A percentile compares a stretch with the other conserved stretches of the same genome.
These are phyloP conservation scores for Perdix hodgsoniae DNA, from an alignment of 2,797 vertebrate species.

Conservation along the genomic window DNA sequence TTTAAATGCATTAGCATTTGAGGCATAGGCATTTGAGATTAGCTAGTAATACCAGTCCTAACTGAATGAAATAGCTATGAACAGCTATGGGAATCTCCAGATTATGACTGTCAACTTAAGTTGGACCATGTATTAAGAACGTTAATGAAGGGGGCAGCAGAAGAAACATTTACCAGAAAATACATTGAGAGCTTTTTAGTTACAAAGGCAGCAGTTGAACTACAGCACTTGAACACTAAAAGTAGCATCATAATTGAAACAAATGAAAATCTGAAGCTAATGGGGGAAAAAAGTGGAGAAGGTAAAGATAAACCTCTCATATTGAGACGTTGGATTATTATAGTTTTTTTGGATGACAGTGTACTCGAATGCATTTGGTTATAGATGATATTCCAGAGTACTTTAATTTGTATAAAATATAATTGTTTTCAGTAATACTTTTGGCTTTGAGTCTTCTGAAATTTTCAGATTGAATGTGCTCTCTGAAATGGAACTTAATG, in stretches of 20 bases:
- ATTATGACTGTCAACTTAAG: neutral
- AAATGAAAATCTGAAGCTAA: neutral
- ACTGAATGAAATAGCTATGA: neutral
- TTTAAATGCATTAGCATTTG: no score
- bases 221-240: neutral
- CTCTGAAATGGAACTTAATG: neutral
- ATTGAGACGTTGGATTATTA: neutral
- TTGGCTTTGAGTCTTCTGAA: neutral
- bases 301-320: neutral
- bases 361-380: neutral
- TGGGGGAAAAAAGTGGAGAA: neutral
- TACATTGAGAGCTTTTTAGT: neutral
- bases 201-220: neutral
- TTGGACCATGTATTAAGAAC: neutral
- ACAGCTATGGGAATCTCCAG: neutral
- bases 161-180: accelerated
- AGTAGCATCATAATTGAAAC: neutral
- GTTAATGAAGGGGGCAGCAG: neutral
- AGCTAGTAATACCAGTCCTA: neutral
- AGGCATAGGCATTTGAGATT: neutral
- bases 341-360: neutral
- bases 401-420: neutral
- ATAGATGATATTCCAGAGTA: neutral
- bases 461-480: neutral
- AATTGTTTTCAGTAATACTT: neutral